phyloP scores from a whole-genome alignment of 2,113 vertebrate genomes.

The Leptobrachium ailaonicum region DNA sequence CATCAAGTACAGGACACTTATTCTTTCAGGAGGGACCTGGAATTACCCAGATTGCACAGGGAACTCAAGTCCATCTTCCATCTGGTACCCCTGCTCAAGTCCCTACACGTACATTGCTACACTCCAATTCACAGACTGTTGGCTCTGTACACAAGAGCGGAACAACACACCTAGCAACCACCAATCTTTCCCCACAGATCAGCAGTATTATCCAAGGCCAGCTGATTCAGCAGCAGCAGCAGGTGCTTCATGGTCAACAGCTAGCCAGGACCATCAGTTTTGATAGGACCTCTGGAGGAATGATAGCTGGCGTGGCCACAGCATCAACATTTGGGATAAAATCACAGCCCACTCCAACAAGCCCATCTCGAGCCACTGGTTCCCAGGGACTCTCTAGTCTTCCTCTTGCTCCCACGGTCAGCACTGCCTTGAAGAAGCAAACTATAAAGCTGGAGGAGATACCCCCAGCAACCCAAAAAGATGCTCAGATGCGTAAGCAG shows the following conservation, averaged over 20 bases:
- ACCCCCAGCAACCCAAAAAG: slow-evolving; percentile 84
- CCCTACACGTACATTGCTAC: slow-evolving; percentile 81
- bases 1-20: slow-evolving; percentile 78
- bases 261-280: slow-evolving; percentile 72
- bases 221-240: slow-evolving; percentile 75
- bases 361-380: slow-evolving; percentile 79
- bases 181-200: slow-evolving; percentile 86
- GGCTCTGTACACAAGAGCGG: slow-evolving; percentile 92
- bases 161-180: slow-evolving; percentile 84
- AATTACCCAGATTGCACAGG: slow-evolving; percentile 80
- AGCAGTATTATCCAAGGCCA: slow-evolving; percentile 91
- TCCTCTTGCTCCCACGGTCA: slow-evolving; percentile 70
- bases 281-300: slow-evolving; percentile 75
- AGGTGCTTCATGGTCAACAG: slow-evolving; percentile 67
- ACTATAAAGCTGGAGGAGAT: slow-evolving; percentile 90
- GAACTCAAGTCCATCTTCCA: slow-evolving; percentile 75
- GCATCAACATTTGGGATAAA: slow-evolving; percentile 78
- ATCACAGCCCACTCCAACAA: slow-evolving; percentile 81
- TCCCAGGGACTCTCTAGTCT: slow-evolving; percentile 77
- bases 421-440: slow-evolving; percentile 75
- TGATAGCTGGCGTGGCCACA: slow-evolving; percentile 75
- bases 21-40: slow-evolving; percentile 86
- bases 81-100: slow-evolving; percentile 63
- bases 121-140: slow-evolving; percentile 88
- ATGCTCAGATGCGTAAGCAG: slow-evolving; percentile 88